These are phyloP conservation scores for Trichonephila clavipes DNA, from an alignment of 1,140 invertebrate genomes.

Conservation along the genomic window DNA sequence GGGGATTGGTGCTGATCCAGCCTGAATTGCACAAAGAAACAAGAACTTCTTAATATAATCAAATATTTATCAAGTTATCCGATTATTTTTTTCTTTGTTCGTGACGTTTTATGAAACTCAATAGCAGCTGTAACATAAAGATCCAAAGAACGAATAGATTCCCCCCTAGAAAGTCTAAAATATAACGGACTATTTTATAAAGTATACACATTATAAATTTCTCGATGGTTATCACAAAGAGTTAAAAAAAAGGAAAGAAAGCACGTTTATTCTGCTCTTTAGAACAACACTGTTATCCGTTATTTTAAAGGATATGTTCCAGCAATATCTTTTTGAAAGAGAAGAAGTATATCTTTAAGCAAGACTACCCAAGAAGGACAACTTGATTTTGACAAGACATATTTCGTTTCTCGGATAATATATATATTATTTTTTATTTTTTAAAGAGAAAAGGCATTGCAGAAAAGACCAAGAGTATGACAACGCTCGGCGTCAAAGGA, in stretches of 20 bases:
- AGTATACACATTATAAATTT: constrained; percentile 26
- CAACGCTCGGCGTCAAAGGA: constrained; percentile 17
- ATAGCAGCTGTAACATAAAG: not conserved
- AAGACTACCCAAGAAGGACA: constrained; percentile 25
- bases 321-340: not conserved
- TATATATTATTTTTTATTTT: not conserved
- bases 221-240: not conserved
- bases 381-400: not conserved
- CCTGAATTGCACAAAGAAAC: not conserved
- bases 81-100: not conserved
- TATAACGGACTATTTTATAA: not conserved
- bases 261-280: not conserved
- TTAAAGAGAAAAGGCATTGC: not conserved
- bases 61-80: not conserved
- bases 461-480: not conserved
- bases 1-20: too few species aligned
- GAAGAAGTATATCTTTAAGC: constrained; percentile 18
- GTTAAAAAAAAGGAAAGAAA: not conserved
- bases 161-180: not conserved
- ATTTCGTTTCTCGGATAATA: not conserved
- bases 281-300: not conserved
- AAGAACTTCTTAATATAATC: not conserved
- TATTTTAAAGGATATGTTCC: constrained; percentile 6
- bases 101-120: not conserved
- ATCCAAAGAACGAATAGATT: not conserved